Percentiles rank a stretch among this genome's conserved stretches.
Conservation (phyloP, 2,888 invertebrate genomes). For the Apodemia zela region DNA sequence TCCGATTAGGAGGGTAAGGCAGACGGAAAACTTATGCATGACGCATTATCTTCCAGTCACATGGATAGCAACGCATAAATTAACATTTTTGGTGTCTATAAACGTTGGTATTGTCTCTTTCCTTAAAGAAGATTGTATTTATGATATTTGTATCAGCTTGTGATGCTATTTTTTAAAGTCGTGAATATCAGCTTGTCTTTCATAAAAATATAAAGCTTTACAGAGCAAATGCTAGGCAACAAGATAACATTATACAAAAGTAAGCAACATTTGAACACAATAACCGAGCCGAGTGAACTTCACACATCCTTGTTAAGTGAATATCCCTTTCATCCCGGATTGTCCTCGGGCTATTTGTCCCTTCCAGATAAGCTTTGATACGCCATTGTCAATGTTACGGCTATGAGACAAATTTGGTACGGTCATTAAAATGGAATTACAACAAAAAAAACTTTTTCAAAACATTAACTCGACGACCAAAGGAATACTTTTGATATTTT, state of each 20-base stretch:
- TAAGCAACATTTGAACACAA: conserved; percentile 38
- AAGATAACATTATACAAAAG: conserved; percentile 19
- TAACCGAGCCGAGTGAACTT: conserved; percentile 35
- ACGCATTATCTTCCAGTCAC: no score
- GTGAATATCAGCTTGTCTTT: background rate
- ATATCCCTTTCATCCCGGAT: conserved; percentile 42
- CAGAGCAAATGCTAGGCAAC: conserved; percentile 12
- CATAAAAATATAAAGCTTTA: conserved; percentile 9
- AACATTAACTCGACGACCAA: background rate
- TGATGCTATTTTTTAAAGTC: background rate
- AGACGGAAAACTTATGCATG: no score
- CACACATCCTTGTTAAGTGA: conserved; percentile 41
- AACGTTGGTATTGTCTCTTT: no score
- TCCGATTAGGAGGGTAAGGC: no score
- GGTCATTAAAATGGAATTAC: conserved; percentile 29
- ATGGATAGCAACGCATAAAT: no score
- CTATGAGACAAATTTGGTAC: conserved; percentile 31
- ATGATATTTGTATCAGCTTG: no score
- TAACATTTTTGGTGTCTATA: no score
- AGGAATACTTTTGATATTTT: conserved; percentile 21
- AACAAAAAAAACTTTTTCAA: conserved; percentile 6
- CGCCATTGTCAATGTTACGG: conserved; percentile 37
- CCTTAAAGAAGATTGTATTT: no score
- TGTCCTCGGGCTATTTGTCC: conserved; percentile 45
- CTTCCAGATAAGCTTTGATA: conserved; percentile 43